Base-by-base conservation (phyloP, 2,888 invertebrate genomes). In the Tillus elongatus region DNA sequence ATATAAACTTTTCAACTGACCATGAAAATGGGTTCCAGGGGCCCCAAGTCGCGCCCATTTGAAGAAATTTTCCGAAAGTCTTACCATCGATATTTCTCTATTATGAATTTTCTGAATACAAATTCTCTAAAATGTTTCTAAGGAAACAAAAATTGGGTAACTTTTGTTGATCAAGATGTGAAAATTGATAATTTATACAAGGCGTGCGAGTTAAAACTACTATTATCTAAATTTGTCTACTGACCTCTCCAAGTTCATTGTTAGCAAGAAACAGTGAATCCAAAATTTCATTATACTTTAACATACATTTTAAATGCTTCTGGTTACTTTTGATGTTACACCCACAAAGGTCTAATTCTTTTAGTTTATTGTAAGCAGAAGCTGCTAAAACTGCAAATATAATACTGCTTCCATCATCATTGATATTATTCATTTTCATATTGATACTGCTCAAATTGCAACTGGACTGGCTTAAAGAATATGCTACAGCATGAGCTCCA, bases 221-320 rank as follows among this genome's bases (percentile, higher is more conserved):
- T n/a, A n/a, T n/a, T n/a, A n/a, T n/a, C n/a, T n/a, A n/a, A n/a
- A 3, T 35, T 27, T 27, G 8, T 35, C 24, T 33, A 41, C 51
- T 50, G 46, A 60, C 69, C 52, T 66, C 61, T n/a, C 65, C 66
- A 27, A 63, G 40, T 11, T 46, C 30, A 46, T 64, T 64, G 44
- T 60, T 63, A 39, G 57, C 55, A 33, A 63, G 41, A 49, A 62
- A 57, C n/a, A 63, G 39, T 32, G 45, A 38, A 40, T 55, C 47
- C 33, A 64, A 45, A 15, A 44, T 51, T 4, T 36, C 37, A 43
- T 58, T 61, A 13, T 33, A 39, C 36, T 44, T 44, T 4, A 64
- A 41, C 44, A 54, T 49, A 37, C 54, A 40, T 2, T 49, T 52
- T 10, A 63, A 37, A 27, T 45, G 39, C 6, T 47, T 38, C 42